Evolutionary conservation across 2,113 vertebrate species (phyloP), one percentile per base, ranked within the genome.

Genomic region (Syngnathus scovelli): DNA sequence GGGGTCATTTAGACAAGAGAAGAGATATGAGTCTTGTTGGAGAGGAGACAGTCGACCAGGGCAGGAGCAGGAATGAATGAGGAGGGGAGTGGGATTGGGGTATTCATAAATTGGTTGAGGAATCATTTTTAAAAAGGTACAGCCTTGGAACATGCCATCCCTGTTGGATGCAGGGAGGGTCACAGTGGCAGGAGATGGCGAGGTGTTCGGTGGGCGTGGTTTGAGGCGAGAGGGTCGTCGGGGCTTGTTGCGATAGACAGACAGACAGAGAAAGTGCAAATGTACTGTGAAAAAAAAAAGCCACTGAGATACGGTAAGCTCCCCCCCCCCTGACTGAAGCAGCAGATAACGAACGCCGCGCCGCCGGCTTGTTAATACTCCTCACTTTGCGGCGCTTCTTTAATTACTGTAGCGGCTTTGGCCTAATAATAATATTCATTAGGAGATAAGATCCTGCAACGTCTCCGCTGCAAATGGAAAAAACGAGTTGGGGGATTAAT

Each of bases 101-200:
- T 68, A 68, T 77, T 78, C 75, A 81, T 86, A 85, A 81, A 89
- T 85, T 86, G 79, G 81, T 89, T 86, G 58, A 84, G 92, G 92
- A 90, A 90, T 85, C 7, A 89, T 61, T 88, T 83, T 83, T 81
- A 70, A 84, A 83, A 93, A 92, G 93, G 91, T 94, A 93, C 88
- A 94, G 93, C 97, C 97, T 98, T 98, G 95, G 96, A 98, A 93
- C 37, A 82, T 91, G 91, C 91, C 90, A 80, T 84, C 85, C 80
- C 71, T 83, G 85, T 89, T 86, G 88, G 89, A 91, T 82, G 89
- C 89, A 88, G 89, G 90, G 86, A 90, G 91, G 88, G 89, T 88
- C 93, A 96, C 96, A 97, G 98, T 98, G 96, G 95, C 88, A 95
- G 96, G 95, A 96, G 95, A 91, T 78, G 67, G 71, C 33, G 1